Evolutionary conservation across 2,797 vertebrate genomes (phyloP).

Genomic region (Pteronotus mesoamericanus): DNA sequence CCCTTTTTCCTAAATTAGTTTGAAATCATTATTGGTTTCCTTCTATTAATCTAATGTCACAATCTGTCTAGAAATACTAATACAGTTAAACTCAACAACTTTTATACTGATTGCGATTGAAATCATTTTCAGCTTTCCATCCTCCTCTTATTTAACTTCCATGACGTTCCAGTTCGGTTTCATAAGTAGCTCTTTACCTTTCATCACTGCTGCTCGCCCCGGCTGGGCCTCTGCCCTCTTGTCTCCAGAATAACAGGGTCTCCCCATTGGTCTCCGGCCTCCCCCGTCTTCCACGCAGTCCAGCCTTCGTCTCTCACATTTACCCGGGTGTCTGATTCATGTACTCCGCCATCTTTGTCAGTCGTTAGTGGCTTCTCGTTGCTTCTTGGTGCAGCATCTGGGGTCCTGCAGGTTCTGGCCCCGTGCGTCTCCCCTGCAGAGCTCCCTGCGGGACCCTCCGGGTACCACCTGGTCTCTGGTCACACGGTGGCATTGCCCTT

Average conservation of each 20-base stretch:
- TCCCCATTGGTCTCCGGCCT: neutral
- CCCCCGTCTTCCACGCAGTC: neutral
- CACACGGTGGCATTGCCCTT: neutral
- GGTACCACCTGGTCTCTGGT: accelerated
- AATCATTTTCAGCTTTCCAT: neutral
- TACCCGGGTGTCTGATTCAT: neutral
- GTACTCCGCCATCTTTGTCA: neutral
- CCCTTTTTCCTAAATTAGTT: neutral
- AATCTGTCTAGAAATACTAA: neutral
- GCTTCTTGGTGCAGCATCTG: neutral
- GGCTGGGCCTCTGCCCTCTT: neutral
- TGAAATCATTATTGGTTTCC: neutral
- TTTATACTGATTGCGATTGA: neutral
- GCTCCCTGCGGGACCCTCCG: neutral
- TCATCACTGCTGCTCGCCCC: neutral
- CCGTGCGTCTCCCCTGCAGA: neutral
- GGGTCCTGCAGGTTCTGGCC: accelerated
- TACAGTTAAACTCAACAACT: neutral
- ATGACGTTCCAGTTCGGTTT: neutral
- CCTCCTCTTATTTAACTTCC: neutral
- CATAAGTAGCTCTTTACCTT: neutral
- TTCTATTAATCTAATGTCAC: neutral
- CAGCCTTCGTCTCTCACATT: accelerated
- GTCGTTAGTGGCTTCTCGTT: neutral
- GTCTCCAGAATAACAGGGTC: neutral